A percentile compares a stretch with the other conserved stretches of the same genome.
Conservation (phyloP, 2,888 invertebrate species). For the Trimorus sp. region DNA sequence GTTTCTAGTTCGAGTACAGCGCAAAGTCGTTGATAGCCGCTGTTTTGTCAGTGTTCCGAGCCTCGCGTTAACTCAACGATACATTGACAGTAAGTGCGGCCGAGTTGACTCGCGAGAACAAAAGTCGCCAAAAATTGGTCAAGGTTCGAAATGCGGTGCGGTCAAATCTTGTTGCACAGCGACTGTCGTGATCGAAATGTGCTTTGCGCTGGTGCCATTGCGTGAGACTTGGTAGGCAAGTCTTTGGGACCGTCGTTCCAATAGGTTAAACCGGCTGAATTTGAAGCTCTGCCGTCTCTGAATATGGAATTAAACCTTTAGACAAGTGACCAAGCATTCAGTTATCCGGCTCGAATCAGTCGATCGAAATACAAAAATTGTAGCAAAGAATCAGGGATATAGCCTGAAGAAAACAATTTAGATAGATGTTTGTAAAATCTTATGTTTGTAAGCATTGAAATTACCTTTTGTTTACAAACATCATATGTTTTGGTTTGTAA, state of each 20-base stretch:
- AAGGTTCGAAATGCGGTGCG: slow-evolving; percentile 67
- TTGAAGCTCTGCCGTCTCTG: slow-evolving; percentile 67
- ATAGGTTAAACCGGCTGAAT: slow-evolving; percentile 67
- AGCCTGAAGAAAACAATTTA: neutral
- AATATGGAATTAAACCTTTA: slow-evolving; percentile 61
- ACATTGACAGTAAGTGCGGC: no score
- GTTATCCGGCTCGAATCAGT: slow-evolving; percentile 29
- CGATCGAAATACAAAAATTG: no score
- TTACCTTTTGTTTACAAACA: neutral
- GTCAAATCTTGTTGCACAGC: slow-evolving; percentile 73
- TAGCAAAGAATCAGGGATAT: neutral
- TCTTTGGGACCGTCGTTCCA: slow-evolving; percentile 68
- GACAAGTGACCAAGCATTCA: slow-evolving; percentile 7
- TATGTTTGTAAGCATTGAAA: neutral
- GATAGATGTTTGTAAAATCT: neutral
- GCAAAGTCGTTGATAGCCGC: no score
- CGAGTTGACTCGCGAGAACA: neutral
- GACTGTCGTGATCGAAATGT: slow-evolving; percentile 72
- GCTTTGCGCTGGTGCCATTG: slow-evolving; percentile 71
- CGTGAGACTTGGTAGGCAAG: slow-evolving; percentile 71
- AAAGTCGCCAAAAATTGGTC: slow-evolving; percentile 33
- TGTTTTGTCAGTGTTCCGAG: no score
- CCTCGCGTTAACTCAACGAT: no score
- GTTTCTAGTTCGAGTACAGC: neutral
- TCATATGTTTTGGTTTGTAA: no score